These are phyloP conservation scores for Podargus strigoides DNA, from an alignment of 2,797 vertebrate species.

Conservation along the genomic window DNA sequence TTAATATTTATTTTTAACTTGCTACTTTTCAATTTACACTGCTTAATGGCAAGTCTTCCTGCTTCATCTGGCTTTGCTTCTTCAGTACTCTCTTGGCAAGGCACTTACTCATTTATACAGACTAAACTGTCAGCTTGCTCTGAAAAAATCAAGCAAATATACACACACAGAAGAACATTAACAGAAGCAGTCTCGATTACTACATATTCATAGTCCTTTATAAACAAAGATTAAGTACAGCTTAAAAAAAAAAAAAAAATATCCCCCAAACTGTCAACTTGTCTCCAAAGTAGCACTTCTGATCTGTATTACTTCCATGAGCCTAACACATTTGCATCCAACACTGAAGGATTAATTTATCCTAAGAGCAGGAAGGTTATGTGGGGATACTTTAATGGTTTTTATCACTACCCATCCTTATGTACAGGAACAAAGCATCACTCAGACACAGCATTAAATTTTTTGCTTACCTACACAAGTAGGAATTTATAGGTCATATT, in stretches of 20 bases:
- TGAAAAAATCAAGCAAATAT: slow-evolving; percentile 5
- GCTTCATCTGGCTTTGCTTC: not conserved
- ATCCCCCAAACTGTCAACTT: not conserved
- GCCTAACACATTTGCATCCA: not conserved
- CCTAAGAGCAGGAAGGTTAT: not conserved
- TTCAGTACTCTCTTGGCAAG: not conserved
- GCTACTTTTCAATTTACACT: not conserved
- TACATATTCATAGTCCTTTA: not conserved
- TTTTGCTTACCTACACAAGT: not conserved
- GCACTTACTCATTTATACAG: not conserved
- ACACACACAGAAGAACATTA: not conserved
- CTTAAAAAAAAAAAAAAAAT: not conserved
- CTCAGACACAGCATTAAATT: not conserved
- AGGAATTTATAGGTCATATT: not conserved
- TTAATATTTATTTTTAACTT: not conserved
- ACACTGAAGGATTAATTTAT: not conserved
- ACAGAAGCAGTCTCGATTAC: not conserved
- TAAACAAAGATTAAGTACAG: slow-evolving; percentile 11
- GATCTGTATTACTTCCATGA: not conserved
- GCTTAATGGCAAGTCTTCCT: not conserved
- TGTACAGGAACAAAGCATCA: not conserved
- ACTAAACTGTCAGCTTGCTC: not conserved
- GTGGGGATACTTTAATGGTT: not conserved
- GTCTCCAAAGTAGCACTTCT: not conserved
- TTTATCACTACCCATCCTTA: not conserved